Base-by-base conservation (phyloP, 2,888 invertebrate genomes). In the Mythimna loreyi region DNA sequence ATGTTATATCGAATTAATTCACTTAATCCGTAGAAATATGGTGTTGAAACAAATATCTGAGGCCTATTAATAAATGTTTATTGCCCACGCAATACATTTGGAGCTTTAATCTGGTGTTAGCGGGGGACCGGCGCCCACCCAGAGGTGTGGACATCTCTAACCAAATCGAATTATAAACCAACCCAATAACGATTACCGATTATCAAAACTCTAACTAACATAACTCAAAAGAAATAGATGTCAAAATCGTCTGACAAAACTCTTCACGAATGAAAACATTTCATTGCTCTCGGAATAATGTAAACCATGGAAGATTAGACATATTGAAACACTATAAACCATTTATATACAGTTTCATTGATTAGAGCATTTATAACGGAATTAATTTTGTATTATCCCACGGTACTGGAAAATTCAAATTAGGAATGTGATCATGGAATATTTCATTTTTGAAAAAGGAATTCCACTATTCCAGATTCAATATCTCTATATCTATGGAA, bases 101-200 rank as follows among this genome's bases (percentile, higher is more conserved):
- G 89, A 90, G 85, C 88, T 92, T 90, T 93, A 92, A 92, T 93
- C 89, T 88, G 87, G 86, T 87, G 89, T 87, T 92, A 89, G 94
- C 94, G 92, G 94, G 94, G 89, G 93, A 86, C 90, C 93, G 88
- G 87, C 88, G 93, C 91, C 94, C 95, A 95, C 95, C 95, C 95
- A 94, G 91, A 94, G 94, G 93, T 93, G 93, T 93, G 90, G 93
- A 94, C 94, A 92, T 90, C 85, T 91, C 87, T 81, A 87, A 92
- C 91, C 88, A 94, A 93, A 94, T 93, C 93, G 90, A 94, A 94
- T 93, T 93, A 93, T 90, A 91, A 85, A 85, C 85, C 72, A 80
- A 89, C 90, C 84, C 83, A 82, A 78, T 80, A 75, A 68, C 60
- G 64, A 62, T 72, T 85, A 74, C 80, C 56, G 63, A 71, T 70